Percentiles rank a stretch among this genome's conserved stretches.
phyloP scores from a whole-genome alignment of 1,140 invertebrate species.

The Drosophila tsacasi region DNA sequence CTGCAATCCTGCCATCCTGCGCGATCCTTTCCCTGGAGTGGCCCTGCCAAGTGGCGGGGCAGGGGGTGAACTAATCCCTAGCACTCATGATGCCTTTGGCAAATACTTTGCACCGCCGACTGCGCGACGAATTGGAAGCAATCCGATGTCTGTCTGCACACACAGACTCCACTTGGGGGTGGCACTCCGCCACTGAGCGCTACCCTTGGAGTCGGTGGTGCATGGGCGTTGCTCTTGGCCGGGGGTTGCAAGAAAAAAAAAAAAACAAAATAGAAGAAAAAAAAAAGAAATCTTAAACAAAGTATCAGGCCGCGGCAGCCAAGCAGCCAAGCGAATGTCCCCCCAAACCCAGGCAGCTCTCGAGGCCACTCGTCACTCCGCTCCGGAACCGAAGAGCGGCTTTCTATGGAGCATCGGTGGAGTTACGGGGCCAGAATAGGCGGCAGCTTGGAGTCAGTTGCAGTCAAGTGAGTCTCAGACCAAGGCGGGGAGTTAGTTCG shows the following conservation, averaged over 20 bases:
- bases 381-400: conserved; percentile 10
- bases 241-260: conserved; percentile 54
- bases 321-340: conserved; percentile 61
- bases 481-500: conserved; percentile 55
- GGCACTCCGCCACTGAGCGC: conserved; percentile 40
- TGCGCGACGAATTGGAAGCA: conserved; percentile 83
- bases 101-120: conserved; percentile 83
- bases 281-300: conserved; percentile 69
- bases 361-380: conserved; percentile 51
- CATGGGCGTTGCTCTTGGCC: conserved; percentile 72
- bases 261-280: conserved; percentile 22
- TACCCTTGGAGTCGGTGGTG: conserved; percentile 46
- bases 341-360: conserved; percentile 45
- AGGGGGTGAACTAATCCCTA: conserved; percentile 72
- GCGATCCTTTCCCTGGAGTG: conserved; percentile 46
- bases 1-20: conserved; percentile 25
- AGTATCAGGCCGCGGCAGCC: conserved; percentile 73
- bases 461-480: conserved; percentile 62
- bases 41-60: conserved; percentile 39
- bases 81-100: conserved; percentile 79
- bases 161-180: conserved; percentile 47
- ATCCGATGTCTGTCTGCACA: conserved; percentile 77
- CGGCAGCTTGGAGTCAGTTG: conserved; percentile 33
- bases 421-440: conserved; percentile 52
- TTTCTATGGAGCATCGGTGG: conserved; percentile 29